Percentiles rank a stretch among this genome's conserved stretches.
Conservation (phyloP, 92 coral and sea anemone species). For the Hydrozoanthus gracilis region DNA sequence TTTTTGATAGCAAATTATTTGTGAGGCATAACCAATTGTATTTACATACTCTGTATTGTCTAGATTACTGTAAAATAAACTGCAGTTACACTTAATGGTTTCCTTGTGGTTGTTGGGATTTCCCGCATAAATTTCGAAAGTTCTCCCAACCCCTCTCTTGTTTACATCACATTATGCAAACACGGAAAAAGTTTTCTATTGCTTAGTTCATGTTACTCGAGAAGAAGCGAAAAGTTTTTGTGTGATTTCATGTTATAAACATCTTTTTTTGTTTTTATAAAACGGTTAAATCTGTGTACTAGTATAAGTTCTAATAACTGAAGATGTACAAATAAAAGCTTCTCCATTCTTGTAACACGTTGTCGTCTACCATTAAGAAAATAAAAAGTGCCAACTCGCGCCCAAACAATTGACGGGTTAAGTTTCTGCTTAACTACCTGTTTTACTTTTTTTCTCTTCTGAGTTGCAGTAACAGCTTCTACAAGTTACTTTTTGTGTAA, state of each 20-base stretch:
- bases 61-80: too few species aligned
- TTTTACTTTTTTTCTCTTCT: not conserved
- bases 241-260: not conserved
- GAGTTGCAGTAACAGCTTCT: slow-evolving; percentile 3
- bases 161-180: too few species aligned
- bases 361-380: not conserved
- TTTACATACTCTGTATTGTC: too few species aligned
- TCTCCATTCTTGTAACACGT: slow-evolving; percentile 1
- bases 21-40: too few species aligned
- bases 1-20: too few species aligned
- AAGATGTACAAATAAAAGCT: slow-evolving; percentile 3
- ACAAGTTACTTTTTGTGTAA: not conserved
- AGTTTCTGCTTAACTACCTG: slow-evolving; percentile 2
- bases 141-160: too few species aligned
- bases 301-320: not conserved
- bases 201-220: not conserved
- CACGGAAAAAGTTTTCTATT: too few species aligned
- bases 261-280: too few species aligned
- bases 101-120: too few species aligned
- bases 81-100: too few species aligned
- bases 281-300: not conserved
- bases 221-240: not conserved
- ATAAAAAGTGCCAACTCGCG: not conserved
- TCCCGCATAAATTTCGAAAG: too few species aligned
- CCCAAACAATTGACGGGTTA: not conserved